phyloP scores from a whole-genome alignment of 2,113 vertebrate genomes.

The Ageneiosus marmoratus region DNA sequence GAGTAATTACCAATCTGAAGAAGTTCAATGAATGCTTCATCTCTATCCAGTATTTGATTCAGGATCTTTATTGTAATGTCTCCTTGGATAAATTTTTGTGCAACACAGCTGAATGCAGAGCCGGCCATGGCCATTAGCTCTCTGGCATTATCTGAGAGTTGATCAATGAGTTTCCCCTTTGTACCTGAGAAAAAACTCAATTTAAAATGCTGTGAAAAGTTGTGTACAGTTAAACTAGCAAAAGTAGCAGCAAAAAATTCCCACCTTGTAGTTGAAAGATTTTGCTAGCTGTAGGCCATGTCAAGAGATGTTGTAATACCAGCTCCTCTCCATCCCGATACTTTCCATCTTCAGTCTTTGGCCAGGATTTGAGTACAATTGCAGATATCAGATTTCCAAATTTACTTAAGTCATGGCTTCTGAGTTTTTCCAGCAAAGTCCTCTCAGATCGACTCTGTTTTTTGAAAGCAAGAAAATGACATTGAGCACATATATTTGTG shows the following conservation, averaged over 20 bases:
- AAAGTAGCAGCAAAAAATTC: not conserved
- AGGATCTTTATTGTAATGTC: slow-evolving; percentile 71
- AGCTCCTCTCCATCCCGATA: slow-evolving; percentile 56
- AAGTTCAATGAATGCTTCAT: slow-evolving; percentile 66
- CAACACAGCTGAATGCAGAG: slow-evolving; percentile 65
- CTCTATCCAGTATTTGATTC: slow-evolving; percentile 65
- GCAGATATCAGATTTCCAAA: slow-evolving; percentile 82
- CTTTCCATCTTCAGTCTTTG: slow-evolving; percentile 49
- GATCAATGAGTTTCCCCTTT: slow-evolving; percentile 64
- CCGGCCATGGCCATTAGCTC: slow-evolving; percentile 67
- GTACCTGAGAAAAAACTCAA: slow-evolving; percentile 63
- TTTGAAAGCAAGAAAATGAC: not conserved
- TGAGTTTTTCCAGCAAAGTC: slow-evolving; percentile 57
- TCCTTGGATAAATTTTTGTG: slow-evolving; percentile 57
- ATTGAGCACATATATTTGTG: not conserved
- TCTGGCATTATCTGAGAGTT: slow-evolving; percentile 71
- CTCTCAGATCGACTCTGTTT: slow-evolving; percentile 66
- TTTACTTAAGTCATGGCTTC: slow-evolving; percentile 43
- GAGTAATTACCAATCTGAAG: slow-evolving; percentile 74
- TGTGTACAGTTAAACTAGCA: not conserved
- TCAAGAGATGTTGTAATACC: slow-evolving; percentile 78
- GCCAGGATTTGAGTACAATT: slow-evolving; percentile 85
- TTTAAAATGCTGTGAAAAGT: no score
- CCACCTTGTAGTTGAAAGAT: slow-evolving; percentile 80
- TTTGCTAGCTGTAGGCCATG: slow-evolving; percentile 74